phyloP scores from a whole-genome alignment of 2,888 invertebrate genomes.

The Poecilobothrus nobilitatus region DNA sequence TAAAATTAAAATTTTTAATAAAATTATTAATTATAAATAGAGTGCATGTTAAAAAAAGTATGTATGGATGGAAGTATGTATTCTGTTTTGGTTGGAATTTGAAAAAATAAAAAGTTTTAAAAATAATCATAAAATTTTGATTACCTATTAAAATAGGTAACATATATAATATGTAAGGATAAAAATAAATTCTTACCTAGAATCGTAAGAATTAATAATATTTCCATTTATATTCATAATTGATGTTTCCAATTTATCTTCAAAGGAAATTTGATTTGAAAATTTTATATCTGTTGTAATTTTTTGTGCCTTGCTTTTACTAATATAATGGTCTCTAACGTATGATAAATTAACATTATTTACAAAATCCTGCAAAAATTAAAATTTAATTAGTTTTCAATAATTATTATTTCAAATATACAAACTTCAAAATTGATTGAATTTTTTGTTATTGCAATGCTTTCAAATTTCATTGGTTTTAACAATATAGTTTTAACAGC shows the following conservation, averaged over 20 bases:
- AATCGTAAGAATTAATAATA: constrained; percentile 27
- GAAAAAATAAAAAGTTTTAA: too few species aligned
- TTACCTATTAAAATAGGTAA: too few species aligned
- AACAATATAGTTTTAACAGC: constrained; percentile 30
- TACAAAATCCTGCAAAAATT: constrained; percentile 43
- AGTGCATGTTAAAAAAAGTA: too few species aligned
- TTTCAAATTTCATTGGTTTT: neutral
- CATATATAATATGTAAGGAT: too few species aligned
- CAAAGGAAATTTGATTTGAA: constrained; percentile 32
- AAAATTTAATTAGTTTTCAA: constrained; percentile 26
- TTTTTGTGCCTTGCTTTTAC: constrained; percentile 46
- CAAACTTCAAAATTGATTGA: constrained; percentile 31
- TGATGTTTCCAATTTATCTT: constrained; percentile 19
- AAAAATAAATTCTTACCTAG: constrained; percentile 29
- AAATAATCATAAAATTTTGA: too few species aligned
- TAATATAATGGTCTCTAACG: constrained; percentile 47
- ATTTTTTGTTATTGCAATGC: neutral
- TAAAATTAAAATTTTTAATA: too few species aligned
- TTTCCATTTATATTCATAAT: constrained; percentile 35
- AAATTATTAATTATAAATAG: too few species aligned
- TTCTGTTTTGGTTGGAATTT: too few species aligned
- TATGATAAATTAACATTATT: constrained; percentile 45
- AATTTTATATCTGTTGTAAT: constrained; percentile 41
- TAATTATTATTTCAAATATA: constrained; percentile 13
- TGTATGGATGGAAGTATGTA: too few species aligned